Percentiles rank a stretch among this genome's conserved stretches.
These are phyloP conservation scores for Fragum whitleyi DNA, from an alignment of 2,888 invertebrate genomes.

Conservation along the genomic window DNA sequence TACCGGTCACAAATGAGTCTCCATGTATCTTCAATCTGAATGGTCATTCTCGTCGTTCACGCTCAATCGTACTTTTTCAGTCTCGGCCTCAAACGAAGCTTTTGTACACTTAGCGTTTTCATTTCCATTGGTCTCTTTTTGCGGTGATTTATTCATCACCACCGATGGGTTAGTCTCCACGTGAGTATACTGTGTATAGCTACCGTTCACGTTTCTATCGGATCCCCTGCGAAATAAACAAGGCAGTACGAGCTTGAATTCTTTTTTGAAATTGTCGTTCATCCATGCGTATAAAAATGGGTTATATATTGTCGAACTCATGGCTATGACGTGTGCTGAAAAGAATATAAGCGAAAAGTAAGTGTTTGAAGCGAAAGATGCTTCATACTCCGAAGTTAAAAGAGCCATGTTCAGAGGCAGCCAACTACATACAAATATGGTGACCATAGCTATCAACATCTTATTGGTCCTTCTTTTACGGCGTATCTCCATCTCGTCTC, in stretches of 20 bases:
- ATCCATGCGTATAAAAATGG: slow-evolving; percentile 98
- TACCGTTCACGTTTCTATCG: slow-evolving; percentile 74
- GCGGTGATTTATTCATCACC: slow-evolving; percentile 81
- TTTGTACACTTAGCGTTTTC: slow-evolving; percentile 75
- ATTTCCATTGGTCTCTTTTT: slow-evolving; percentile 75
- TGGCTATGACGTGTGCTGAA: slow-evolving; percentile 94
- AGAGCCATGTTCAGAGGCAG: slow-evolving; percentile 93
- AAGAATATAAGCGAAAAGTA: slow-evolving; percentile 96
- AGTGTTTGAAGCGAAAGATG: slow-evolving; percentile 86
- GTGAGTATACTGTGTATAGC: slow-evolving; percentile 82
- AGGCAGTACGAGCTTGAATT: slow-evolving; percentile 88
- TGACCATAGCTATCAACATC: slow-evolving; percentile 98
- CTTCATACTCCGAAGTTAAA: slow-evolving; percentile 87
- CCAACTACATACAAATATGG: slow-evolving; percentile 97
- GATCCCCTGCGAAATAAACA: slow-evolving; percentile 79
- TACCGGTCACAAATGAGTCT: slow-evolving; percentile 58
- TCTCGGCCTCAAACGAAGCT: slow-evolving; percentile 80
- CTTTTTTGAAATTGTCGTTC: slow-evolving; percentile 96
- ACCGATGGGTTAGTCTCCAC: slow-evolving; percentile 82
- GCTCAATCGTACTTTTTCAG: slow-evolving; percentile 81
- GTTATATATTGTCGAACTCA: slow-evolving; percentile 97
- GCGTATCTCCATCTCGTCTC: slow-evolving; percentile 95
- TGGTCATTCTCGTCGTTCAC: slow-evolving; percentile 73
- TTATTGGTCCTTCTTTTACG: slow-evolving; percentile 96
- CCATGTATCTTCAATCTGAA: slow-evolving; percentile 65